These are phyloP conservation scores for Upupa epops DNA, from an alignment of 2,113 vertebrate species.

Conservation along the genomic window DNA sequence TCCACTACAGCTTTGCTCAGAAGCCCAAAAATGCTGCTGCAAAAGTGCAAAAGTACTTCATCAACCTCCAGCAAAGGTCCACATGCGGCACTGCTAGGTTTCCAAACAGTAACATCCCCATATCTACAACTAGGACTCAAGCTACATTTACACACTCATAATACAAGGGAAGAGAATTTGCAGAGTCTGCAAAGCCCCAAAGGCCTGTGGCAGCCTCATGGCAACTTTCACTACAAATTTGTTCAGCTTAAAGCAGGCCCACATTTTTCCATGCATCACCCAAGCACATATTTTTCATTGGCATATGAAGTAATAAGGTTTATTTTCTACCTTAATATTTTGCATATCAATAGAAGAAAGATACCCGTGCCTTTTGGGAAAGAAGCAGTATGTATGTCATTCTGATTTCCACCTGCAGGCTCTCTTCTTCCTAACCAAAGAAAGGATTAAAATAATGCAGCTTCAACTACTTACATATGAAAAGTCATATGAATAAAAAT, in stretches of 20 bases:
- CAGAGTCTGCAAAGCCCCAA: not conserved
- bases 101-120: not conserved
- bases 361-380: conserved; percentile 15
- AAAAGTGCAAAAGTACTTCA: not conserved
- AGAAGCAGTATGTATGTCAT: conserved; percentile 18
- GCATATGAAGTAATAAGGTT: not conserved
- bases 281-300: conserved; percentile 11
- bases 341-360: conserved; percentile 39
- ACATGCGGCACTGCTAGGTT: not conserved
- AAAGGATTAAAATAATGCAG: conserved; percentile 46
- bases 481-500: conserved; percentile 60
- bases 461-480: conserved; percentile 56
- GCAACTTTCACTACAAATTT: not conserved
- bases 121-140: not conserved
- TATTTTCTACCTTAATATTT: conserved; percentile 44
- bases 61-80: not conserved
- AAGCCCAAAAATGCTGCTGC: not conserved
- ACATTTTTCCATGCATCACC: not conserved
- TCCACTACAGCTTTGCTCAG: not conserved
- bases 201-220: fast-evolving
- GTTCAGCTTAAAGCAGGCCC: not conserved
- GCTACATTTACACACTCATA: not conserved
- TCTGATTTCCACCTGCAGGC: conserved; percentile 54
- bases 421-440: conserved; percentile 44
- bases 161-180: not conserved